A percentile compares a stretch with the other conserved stretches of the same genome.
Evolutionary conservation across 1,140 invertebrate genomes (phyloP).

Genomic region (Philotrypesis tridentata): DNA sequence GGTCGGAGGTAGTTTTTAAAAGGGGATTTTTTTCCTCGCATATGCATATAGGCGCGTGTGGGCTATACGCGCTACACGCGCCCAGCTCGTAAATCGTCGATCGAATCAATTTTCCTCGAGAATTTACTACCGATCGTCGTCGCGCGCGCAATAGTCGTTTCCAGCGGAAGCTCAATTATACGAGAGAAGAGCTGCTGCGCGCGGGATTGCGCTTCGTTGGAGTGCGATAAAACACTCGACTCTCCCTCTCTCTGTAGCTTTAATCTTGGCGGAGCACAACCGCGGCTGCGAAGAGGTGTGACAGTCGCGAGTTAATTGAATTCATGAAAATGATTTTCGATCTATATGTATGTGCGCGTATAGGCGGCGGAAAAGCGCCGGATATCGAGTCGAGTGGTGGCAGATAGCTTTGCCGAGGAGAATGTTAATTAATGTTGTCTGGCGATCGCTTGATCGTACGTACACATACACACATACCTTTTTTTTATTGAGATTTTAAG

Average conservation of each 20-base stretch:
- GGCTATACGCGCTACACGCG: too few relatives aligned
- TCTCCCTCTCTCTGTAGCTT: not conserved
- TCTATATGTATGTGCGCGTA: too few relatives aligned
- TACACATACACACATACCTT: too few relatives aligned
- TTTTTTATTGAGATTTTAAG: too few relatives aligned
- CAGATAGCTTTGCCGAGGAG: not conserved
- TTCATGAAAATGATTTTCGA: not conserved
- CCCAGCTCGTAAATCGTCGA: too few relatives aligned
- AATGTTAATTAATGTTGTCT: not conserved
- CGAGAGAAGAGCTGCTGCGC: not conserved
- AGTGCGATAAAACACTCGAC: not conserved
- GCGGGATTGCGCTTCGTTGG: conserved; percentile 1
- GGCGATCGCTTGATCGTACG: too few relatives aligned
- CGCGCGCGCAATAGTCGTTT: not conserved
- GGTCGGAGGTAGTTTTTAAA: not conserved
- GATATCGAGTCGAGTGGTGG: not conserved
- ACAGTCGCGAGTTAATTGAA: not conserved
- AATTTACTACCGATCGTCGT: not conserved
- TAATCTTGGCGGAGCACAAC: not conserved
- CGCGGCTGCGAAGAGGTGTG: not conserved
- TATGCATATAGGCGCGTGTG: too few relatives aligned
- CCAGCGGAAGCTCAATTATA: not conserved
- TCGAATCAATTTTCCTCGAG: too few relatives aligned
- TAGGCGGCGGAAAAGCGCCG: not conserved
- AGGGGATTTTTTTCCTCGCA: too few relatives aligned